A percentile compares a stretch with the other conserved stretches of the same genome.
Conservation (phyloP, 2,888 invertebrate genomes). For the Synanthedon tipuliformis region DNA sequence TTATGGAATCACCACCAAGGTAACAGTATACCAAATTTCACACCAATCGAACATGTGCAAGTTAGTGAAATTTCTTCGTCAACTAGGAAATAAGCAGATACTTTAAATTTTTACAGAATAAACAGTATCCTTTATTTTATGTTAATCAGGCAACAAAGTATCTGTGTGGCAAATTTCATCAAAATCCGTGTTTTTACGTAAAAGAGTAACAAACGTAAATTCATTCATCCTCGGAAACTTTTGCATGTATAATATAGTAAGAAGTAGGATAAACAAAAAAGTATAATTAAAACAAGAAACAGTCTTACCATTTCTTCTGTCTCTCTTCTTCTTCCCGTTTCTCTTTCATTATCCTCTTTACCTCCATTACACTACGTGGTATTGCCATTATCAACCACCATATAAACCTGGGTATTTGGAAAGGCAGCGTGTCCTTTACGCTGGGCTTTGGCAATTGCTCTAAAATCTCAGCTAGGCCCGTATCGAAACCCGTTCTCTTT, state of each 20-base stretch:
- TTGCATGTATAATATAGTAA: not conserved
- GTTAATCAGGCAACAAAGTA: too few relatives aligned
- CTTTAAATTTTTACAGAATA: too few relatives aligned
- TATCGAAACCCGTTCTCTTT: conserved; percentile 73
- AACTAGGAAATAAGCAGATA: too few relatives aligned
- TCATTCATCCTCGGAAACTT: not conserved
- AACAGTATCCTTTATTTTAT: too few relatives aligned
- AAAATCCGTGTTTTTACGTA: too few relatives aligned
- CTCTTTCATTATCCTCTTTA: conserved; percentile 48
- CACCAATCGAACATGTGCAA: too few relatives aligned
- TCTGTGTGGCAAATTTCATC: not conserved
- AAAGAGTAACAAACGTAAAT: too few relatives aligned
- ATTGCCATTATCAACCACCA: conserved; percentile 73
- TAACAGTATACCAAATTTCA: too few relatives aligned
- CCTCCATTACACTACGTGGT: conserved; percentile 53
- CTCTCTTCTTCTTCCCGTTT: conserved; percentile 68
- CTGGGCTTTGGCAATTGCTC: conserved; percentile 79
- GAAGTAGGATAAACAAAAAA: conserved; percentile 1
- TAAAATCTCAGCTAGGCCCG: conserved; percentile 73
- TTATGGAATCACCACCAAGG: too few relatives aligned
- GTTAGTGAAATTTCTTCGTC: too few relatives aligned
- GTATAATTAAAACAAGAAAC: not conserved
- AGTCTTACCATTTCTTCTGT: conserved; percentile 69
- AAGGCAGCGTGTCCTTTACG: conserved; percentile 81
- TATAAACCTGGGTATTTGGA: conserved; percentile 80